phyloP scores from a whole-genome alignment of 2,113 vertebrate genomes.

The Thalassarche chlororhynchos region DNA sequence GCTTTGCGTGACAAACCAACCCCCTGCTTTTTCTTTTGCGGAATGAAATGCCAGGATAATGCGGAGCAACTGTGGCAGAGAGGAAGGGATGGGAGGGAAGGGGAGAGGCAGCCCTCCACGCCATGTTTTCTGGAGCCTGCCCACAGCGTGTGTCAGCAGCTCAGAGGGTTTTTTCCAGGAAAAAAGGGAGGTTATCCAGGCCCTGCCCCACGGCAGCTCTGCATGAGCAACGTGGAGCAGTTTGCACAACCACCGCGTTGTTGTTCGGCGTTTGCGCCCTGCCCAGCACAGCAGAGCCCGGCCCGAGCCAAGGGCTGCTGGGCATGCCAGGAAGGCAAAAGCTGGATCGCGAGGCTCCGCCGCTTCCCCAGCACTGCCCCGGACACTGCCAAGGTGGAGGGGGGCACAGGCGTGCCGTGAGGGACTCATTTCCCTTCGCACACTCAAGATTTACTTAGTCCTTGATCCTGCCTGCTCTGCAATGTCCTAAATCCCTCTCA shows the following conservation, averaged over 20 bases:
- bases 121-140: not conserved
- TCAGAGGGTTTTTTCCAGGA: not conserved
- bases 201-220: not conserved
- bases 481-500: not conserved
- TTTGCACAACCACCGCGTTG: not conserved
- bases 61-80: not conserved
- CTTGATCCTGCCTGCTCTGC: not conserved
- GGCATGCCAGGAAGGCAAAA: not conserved
- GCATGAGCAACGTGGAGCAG: rapidly evolving
- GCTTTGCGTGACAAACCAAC: not conserved
- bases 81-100: not conserved
- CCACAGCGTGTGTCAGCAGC: not conserved
- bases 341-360: not conserved
- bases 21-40: rapidly evolving
- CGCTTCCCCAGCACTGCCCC: rapidly evolving
- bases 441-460: not conserved
- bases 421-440: not conserved
- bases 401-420: rapidly evolving
- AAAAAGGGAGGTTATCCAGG: not conserved
- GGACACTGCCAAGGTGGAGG: not conserved
- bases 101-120: not conserved
- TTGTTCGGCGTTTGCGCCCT: not conserved
- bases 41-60: not conserved
- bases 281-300: not conserved
- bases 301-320: not conserved